A percentile compares a stretch with the other conserved stretches of the same genome.
Conservation (phyloP, 2,113 vertebrate species). For the Hydropotes inermis region DNA sequence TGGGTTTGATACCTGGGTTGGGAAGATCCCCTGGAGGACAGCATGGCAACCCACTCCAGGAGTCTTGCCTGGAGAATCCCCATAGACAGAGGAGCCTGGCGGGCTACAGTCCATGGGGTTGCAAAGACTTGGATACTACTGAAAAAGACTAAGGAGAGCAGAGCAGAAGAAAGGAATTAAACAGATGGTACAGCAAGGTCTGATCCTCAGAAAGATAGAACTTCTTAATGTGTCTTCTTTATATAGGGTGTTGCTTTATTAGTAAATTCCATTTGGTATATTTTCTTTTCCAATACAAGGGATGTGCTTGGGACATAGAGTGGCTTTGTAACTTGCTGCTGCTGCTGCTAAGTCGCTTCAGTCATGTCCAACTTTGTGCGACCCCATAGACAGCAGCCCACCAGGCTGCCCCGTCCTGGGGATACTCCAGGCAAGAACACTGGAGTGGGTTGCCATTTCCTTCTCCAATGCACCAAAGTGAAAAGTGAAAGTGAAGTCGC, state of each 20-base stretch:
- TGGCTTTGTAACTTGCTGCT: not conserved
- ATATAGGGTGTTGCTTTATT: not conserved
- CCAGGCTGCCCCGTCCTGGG: no score
- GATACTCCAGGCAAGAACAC: no score
- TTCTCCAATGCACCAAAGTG: no score
- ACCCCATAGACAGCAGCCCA: no score
- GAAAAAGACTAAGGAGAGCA: not conserved
- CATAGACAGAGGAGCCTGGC: not conserved
- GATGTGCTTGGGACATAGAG: not conserved
- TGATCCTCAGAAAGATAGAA: not conserved
- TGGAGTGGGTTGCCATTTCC: no score
- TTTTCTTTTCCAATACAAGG: not conserved
- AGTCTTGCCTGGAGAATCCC: not conserved
- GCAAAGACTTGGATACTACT: fast-evolving
- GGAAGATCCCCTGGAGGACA: not conserved
- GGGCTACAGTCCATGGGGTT: not conserved
- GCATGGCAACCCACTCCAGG: not conserved
- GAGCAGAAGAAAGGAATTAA: not conserved
- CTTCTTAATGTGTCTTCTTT: not conserved
- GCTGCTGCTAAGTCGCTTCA: no score
- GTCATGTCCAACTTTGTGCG: no score
- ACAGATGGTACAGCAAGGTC: not conserved
- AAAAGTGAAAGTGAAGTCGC: no score
- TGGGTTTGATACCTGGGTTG: not conserved
- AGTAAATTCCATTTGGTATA: not conserved